Percentiles rank a stretch among this genome's conserved stretches.
phyloP scores from a whole-genome alignment of 2,888 invertebrate species.

The Lasius platythorax region DNA sequence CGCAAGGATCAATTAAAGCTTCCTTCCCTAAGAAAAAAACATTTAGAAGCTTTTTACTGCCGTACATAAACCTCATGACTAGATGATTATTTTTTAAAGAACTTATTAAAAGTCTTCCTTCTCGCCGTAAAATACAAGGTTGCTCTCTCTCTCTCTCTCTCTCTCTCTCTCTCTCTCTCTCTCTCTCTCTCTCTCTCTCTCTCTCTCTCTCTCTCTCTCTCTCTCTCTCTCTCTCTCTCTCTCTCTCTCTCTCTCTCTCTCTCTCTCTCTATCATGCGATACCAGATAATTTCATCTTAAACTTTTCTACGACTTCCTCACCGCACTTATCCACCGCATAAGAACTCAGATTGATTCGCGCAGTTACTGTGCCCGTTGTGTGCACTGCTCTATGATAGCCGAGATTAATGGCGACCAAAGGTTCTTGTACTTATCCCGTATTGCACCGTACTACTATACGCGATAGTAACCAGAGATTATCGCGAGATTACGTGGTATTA shows the following conservation, averaged over 20 bases:
- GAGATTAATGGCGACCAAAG: constrained; percentile 42
- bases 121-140: neutral
- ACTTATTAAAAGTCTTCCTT: neutral
- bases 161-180: no score
- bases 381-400: constrained; percentile 39
- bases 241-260: no score
- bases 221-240: no score
- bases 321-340: constrained; percentile 2
- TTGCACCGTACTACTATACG: constrained; percentile 1
- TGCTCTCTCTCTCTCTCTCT: neutral
- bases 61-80: neutral
- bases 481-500: constrained; percentile 40
- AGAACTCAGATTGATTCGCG: constrained; percentile 42
- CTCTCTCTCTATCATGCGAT: neutral
- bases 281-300: constrained; percentile 12
- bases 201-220: neutral
- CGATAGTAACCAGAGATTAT: constrained; percentile 36
- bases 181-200: neutral
- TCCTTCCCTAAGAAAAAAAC: neutral
- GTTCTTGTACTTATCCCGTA: constrained; percentile 26
- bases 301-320: neutral
- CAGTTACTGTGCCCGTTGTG: constrained; percentile 24
- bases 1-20: neutral
- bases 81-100: neutral
- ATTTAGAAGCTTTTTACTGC: neutral